Evolutionary conservation across 2,888 invertebrate species (phyloP), one percentile per base, ranked within the genome.

Genomic region (Drosophila mimica): DNA sequence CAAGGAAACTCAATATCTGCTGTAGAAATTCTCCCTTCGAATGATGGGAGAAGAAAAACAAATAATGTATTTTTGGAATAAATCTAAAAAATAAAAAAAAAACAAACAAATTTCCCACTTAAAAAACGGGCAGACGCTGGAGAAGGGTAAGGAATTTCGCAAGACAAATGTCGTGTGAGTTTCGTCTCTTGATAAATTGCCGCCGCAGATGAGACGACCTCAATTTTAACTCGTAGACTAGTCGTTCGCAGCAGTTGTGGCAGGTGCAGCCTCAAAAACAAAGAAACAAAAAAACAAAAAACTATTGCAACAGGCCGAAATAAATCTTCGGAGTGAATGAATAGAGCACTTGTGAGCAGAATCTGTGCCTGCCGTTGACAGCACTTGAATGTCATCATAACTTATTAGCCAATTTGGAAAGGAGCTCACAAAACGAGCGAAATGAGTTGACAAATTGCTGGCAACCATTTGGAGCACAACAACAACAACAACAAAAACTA

Each of bases 371-470:
- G 28, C 9, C 52, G 83, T 68, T 84, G 89, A 85, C 89, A 84
- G 85, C 89, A 77, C 71, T 73, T 74, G 88, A 85, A 85, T 85
- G 89, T 80, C 85, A 84, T 89, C 89, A 85, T 84, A 85, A 84
- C 69, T 83, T 81, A 79, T 76, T 66, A 71, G 63, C 53, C 57
- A 67, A 33, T 58, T 69, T 40, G 54, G 68, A 63, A 71, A 65
- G 58, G 60, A 74, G 58, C 25, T 8, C 9, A 52, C 31, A 20
- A 64, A 60, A 68, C 63, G 79, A 78, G 71, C 71, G 65, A 81
- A 81, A 76, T 75, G 72, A 79, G 83, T 81, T 90, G 88, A 88
- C 88, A 88, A 88, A 88, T 88, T 82, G 82, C 83, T 49, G 3
- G 51, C 75, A 75, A 48, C 31, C 17, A 82, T 82, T 69, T 79